Base-by-base conservation (phyloP, 1,140 invertebrate genomes). In the Cheumatopsyche charites region DNA sequence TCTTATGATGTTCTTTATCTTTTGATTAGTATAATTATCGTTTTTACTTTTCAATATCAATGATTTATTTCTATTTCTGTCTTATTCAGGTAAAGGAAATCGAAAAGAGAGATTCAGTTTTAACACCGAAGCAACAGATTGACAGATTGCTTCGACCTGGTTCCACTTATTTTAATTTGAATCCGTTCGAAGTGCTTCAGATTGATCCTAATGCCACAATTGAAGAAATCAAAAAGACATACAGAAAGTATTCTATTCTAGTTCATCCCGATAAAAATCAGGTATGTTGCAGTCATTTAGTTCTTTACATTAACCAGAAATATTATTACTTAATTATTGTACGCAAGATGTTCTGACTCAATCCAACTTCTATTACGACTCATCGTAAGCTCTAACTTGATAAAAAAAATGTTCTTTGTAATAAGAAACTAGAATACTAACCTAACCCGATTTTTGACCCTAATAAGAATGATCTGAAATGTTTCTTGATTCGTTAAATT, bases 201-300 rank as follows among this genome's bases (percentile, higher is more conserved):
- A 89, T 99, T 75, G 96, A 98, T 78, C 94, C 95, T 29, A 93
- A 95, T 68, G 88, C 90, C 23, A 82, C 91, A 29, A 80, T 98
- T 45, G 94, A 97, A 77, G 94, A 97, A 80, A 91, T 98, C 23
- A 98, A 98, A 81, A 98, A 97, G 80, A 97, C 97, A 84, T 99
- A 98, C 81, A 90, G 94, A 82, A 89, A 94, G 78, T 89, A 99
- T 78, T 99, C 97, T 13, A 96, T 99, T 82, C 86, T 99, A 74
- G 95, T 99, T 0, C 98, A 99, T 91, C 98, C 98, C 52, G 96
- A 99, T 79, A 98, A 98, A 86, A 99, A 99, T 86, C 83, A 84
- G 72, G 83, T 85, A 77, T 80, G 80, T 36, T 3, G 9, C 3
- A 36, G 9, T 36, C 9, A 9, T 36, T 3, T 36, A 36, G 9